Evolutionary conservation across 2,888 invertebrate species (phyloP).

Genomic region (Quadroppia sp.): DNA sequence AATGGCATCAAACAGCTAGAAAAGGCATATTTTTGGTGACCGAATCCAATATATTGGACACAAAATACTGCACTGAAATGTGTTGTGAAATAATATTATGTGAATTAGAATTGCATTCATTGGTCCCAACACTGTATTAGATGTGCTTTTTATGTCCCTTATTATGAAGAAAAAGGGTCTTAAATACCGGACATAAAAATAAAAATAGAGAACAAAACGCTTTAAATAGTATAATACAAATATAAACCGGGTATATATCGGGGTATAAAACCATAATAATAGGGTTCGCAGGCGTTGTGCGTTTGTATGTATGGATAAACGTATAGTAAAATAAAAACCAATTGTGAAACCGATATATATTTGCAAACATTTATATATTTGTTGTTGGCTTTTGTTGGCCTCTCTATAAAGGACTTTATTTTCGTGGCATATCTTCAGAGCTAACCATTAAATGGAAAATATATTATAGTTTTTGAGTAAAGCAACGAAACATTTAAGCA

Average conservation of each 20-base stretch:
- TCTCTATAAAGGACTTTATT: background rate
- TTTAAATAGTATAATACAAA: conserved; percentile 12
- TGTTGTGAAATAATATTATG: conserved; percentile 2
- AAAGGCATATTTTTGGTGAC: background rate
- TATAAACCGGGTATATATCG: no score
- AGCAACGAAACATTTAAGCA: conserved; percentile 18
- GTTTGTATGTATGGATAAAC: no score
- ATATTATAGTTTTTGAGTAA: background rate
- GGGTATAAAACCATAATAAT: conserved; percentile 14
- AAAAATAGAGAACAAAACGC: background rate
- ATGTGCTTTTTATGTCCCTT: conserved; percentile 1
- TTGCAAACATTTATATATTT: conserved; percentile 8
- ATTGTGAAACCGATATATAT: background rate
- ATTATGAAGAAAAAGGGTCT: background rate
- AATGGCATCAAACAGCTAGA: no score
- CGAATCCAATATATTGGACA: background rate
- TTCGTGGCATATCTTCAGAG: conserved; percentile 1
- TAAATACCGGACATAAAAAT: conserved; percentile 26
- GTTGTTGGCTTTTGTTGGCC: conserved; percentile 13
- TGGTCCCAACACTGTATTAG: conserved; percentile 13
- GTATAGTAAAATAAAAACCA: conserved; percentile 2
- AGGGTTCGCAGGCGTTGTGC: background rate
- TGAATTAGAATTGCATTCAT: conserved; percentile 1
- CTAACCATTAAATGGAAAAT: background rate
- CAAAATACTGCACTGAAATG: conserved; percentile 7